phyloP scores from a whole-genome alignment of 64 coral and sea anemone species.

The Catalaphyllia jardinei region DNA sequence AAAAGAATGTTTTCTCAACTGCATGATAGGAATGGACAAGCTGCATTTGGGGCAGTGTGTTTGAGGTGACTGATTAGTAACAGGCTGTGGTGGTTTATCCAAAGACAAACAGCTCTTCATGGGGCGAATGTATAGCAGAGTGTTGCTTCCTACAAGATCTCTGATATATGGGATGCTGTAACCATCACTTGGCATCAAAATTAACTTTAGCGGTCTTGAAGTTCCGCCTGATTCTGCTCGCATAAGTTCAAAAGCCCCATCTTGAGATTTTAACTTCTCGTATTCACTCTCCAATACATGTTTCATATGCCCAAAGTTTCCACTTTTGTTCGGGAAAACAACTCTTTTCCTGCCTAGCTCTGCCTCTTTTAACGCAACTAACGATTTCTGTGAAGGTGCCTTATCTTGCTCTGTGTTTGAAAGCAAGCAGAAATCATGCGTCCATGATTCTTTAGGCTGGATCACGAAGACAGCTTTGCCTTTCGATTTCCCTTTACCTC shows the following conservation, averaged over 20 bases:
- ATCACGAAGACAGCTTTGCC: not conserved
- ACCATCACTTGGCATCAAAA: constrained; percentile 29
- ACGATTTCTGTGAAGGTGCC: constrained; percentile 21
- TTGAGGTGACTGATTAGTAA: not conserved
- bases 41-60: constrained; percentile 61
- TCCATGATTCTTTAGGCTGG: constrained; percentile 47
- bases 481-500: constrained; percentile 39
- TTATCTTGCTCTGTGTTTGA: constrained; percentile 48
- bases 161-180: constrained; percentile 37
- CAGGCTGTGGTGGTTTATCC: constrained; percentile 30
- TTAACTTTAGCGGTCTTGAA: constrained; percentile 29
- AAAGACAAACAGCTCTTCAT: constrained; percentile 41
- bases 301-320: constrained; percentile 52
- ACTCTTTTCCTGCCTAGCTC: constrained; percentile 30
- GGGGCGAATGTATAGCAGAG: constrained; percentile 23
- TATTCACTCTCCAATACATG: constrained; percentile 49
- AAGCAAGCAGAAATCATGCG: constrained; percentile 56
- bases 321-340: constrained; percentile 56
- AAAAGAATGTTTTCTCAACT: constrained; percentile 50
- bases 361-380: not conserved
- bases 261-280: constrained; percentile 57
- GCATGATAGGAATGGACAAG: constrained; percentile 43
- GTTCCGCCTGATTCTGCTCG: constrained; percentile 57
- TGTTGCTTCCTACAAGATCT: constrained; percentile 19
- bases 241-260: constrained; percentile 69